Evolutionary conservation across 1,140 invertebrate species (phyloP).

Genomic region (Scaptomyza hsui): DNA sequence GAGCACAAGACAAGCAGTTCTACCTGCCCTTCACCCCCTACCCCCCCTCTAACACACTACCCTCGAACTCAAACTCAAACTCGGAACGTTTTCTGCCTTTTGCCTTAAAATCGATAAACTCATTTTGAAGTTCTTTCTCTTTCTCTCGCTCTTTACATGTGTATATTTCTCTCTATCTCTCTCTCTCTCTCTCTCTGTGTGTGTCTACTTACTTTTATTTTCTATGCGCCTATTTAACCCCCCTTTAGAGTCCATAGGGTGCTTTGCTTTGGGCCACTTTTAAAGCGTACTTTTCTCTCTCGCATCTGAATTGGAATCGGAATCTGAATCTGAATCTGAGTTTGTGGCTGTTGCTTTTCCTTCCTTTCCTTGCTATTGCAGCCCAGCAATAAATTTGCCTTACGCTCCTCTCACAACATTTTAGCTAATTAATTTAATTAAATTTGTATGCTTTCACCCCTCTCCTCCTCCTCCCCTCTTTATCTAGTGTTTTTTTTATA

Average conservation of each 20-base stretch:
- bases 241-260: not conserved
- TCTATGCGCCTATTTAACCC: constrained; percentile 60
- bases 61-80: constrained; percentile 23
- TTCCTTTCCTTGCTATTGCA: no score
- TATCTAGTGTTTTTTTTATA: not conserved
- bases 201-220: constrained; percentile 66
- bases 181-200: constrained; percentile 3
- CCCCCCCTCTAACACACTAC: constrained; percentile 26
- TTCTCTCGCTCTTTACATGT: no score
- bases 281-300: constrained; percentile 43
- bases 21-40: not conserved
- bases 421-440: constrained; percentile 71
- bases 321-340: no score
- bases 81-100: constrained; percentile 22
- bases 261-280: constrained; percentile 41
- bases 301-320: not conserved
- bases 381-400: constrained; percentile 52
- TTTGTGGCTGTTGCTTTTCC: constrained; percentile 45
- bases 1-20: constrained; percentile 18
- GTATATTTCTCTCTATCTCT: constrained; percentile 4
- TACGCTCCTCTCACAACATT: constrained; percentile 32
- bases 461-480: constrained; percentile 3
- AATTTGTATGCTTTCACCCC: constrained; percentile 47
- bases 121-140: constrained; percentile 72
- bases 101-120: constrained; percentile 82